Evolutionary conservation across 1,140 invertebrate genomes (phyloP).

Genomic region (Drosophila littoralis): DNA sequence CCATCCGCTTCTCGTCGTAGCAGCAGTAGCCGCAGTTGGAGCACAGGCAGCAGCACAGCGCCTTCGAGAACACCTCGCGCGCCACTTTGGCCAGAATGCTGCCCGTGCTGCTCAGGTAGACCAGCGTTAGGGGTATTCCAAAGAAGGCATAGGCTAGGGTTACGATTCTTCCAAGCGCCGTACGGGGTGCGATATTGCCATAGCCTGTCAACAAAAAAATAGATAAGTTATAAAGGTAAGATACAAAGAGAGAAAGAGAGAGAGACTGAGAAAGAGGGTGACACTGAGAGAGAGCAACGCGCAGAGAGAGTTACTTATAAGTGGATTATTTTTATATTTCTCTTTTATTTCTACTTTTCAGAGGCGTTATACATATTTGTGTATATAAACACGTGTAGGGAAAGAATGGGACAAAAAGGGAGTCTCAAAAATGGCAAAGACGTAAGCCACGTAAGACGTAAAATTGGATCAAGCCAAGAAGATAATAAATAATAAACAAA

Average conservation of each 20-base stretch:
- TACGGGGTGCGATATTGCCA: slow-evolving; percentile 93
- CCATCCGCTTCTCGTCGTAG: slow-evolving; percentile 92
- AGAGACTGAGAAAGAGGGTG: background rate
- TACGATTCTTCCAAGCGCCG: slow-evolving; percentile 92
- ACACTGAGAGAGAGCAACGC: background rate
- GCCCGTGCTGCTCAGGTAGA: slow-evolving; percentile 94
- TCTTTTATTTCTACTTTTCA: no score
- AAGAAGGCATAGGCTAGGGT: slow-evolving; percentile 95
- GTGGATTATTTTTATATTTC: no score
- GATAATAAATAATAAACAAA: no score
- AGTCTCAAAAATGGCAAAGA: no score
- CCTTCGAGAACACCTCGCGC: slow-evolving; percentile 92
- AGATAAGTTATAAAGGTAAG: slow-evolving; percentile 49
- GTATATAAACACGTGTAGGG: no score
- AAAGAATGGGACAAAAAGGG: no score
- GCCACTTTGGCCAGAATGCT: slow-evolving; percentile 93
- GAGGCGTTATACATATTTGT: no score
- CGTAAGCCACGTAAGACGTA: no score
- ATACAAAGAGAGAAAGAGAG: slow-evolving; percentile 21
- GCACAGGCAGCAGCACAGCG: slow-evolving; percentile 92
- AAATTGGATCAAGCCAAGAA: no score
- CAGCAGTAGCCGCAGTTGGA: slow-evolving; percentile 94
- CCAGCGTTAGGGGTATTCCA: slow-evolving; percentile 95
- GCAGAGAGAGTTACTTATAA: background rate
- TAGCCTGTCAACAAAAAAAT: slow-evolving; percentile 88